A percentile compares a stretch with the other conserved stretches of the same genome.
Conservation (phyloP, 2,797 vertebrate species). For the Semotilus atromaculatus region DNA sequence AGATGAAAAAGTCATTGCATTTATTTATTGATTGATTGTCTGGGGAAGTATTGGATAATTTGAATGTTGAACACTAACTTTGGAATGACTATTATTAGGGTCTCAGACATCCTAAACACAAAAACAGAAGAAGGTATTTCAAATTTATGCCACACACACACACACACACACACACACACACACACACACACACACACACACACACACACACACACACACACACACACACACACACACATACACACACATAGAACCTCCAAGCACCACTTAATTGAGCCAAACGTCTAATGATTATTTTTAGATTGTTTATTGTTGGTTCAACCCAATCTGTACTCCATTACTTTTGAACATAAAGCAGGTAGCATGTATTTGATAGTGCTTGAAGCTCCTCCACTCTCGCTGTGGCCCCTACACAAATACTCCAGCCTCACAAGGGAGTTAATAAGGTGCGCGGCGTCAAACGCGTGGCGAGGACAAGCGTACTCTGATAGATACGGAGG, state of each 20-base stretch:
- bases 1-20: not conserved
- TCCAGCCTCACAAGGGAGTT: slow-evolving; percentile 81
- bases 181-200: too few species aligned
- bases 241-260: too few species aligned
- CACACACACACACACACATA: too few species aligned
- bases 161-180: too few species aligned
- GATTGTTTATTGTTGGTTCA: not conserved
- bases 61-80: not conserved
- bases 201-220: too few species aligned
- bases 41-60: not conserved
- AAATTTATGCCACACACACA: not conserved
- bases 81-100: not conserved
- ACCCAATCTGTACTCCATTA: not conserved
- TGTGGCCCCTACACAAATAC: slow-evolving; percentile 61
- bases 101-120: not conserved
- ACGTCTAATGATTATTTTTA: not conserved
- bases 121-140: not conserved
- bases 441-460: slow-evolving; percentile 76
- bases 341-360: not conserved
- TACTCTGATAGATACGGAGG: slow-evolving; percentile 81
- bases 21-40: not conserved
- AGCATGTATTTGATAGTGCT: slow-evolving; percentile 5
- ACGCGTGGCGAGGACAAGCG: slow-evolving; percentile 53
- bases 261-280: not conserved
- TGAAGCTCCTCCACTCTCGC: slow-evolving; percentile 26